Percentiles rank a stretch among this genome's conserved stretches.
Evolutionary conservation across 1,140 invertebrate species (phyloP).

Genomic region (Diabrotica undecimpunctata): DNA sequence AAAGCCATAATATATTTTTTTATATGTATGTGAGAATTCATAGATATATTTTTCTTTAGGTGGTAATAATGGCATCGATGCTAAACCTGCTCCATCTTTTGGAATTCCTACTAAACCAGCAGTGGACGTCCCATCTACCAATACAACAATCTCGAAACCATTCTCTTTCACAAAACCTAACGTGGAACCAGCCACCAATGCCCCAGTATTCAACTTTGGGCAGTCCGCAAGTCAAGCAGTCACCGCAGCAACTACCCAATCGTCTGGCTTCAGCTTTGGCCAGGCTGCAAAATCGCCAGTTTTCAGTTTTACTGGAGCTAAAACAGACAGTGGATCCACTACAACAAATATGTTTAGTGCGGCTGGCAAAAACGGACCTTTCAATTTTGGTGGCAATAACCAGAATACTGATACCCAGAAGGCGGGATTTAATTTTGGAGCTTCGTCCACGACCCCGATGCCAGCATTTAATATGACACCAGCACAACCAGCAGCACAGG

Average conservation of each 20-base stretch:
- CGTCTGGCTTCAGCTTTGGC: neutral
- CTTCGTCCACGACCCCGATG: conserved; percentile 9
- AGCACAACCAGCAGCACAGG: conserved; percentile 27
- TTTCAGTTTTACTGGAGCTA: neutral
- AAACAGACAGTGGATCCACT: neutral
- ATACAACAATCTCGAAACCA: conserved; percentile 21
- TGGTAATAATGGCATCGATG: neutral
- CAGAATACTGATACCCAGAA: conserved; percentile 29
- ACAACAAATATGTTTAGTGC: conserved; percentile 6
- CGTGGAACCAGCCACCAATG: conserved; percentile 15
- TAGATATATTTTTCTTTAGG: neutral
- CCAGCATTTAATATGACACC: conserved; percentile 12
- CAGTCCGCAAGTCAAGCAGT: neutral
- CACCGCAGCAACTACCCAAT: neutral
- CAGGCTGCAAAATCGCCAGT: neutral
- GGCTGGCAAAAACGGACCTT: conserved; percentile 24
- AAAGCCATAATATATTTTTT: too few relatives aligned
- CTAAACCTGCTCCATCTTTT: conserved; percentile 3
- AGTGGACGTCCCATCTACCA: conserved; percentile 13
- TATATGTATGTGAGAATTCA: neutral
- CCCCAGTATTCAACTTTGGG: conserved; percentile 19
- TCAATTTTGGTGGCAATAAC: conserved; percentile 38
- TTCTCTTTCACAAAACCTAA: conserved; percentile 17
- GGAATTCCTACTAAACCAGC: conserved; percentile 13
- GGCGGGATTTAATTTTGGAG: conserved; percentile 37